phyloP scores from a whole-genome alignment of 2,797 vertebrate species.

The Chaetodon trifasciatus region DNA sequence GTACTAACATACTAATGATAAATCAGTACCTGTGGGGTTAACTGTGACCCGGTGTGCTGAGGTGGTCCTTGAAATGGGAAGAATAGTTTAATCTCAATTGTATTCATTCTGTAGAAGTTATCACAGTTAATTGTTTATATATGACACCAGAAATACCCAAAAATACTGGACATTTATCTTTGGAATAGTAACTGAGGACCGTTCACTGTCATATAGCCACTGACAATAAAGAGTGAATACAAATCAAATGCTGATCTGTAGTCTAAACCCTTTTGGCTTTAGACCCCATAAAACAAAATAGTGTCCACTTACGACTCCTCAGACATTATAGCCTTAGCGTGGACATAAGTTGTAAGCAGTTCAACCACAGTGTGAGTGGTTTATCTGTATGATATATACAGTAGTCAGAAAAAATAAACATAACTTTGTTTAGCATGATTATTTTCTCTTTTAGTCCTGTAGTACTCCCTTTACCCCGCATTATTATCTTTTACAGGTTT shows the following conservation, averaged over 20 bases:
- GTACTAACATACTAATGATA: not conserved
- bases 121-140: not conserved
- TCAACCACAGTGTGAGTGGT: not conserved
- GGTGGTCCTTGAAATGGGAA: not conserved
- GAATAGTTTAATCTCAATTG: not conserved
- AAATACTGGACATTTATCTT: not conserved
- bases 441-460: not conserved
- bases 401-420: not conserved
- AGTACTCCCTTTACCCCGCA: not conserved
- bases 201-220: not conserved
- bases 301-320: not conserved
- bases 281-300: constrained; percentile 27
- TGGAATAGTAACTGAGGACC: not conserved
- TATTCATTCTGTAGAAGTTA: not conserved
- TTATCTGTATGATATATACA: not conserved
- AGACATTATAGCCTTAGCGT: constrained; percentile 6
- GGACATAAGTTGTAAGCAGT: constrained; percentile 28
- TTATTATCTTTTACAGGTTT: not conserved
- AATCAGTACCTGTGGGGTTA: not conserved
- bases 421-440: too few relatives aligned
- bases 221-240: not conserved
- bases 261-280: constrained; percentile 19
- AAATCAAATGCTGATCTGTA: constrained; percentile 14
- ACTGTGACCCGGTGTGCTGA: not conserved
- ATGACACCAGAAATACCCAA: not conserved